Evolutionary conservation across 2,797 vertebrate genomes (phyloP).

Genomic region (Acanthiza pusilla): DNA sequence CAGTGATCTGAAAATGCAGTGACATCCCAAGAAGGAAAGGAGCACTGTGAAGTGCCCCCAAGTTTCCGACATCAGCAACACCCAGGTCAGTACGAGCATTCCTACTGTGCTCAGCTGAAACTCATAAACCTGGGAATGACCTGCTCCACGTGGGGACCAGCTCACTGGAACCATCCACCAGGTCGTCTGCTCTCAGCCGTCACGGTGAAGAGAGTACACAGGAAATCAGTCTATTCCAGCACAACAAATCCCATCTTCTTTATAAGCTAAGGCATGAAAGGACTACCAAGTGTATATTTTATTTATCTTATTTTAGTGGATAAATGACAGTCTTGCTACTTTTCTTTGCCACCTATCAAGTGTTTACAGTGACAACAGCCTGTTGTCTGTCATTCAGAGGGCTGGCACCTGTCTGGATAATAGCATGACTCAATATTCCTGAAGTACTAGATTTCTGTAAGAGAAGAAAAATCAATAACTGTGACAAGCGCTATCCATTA

Average conservation of each 20-base stretch:
- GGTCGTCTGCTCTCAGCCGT: background rate
- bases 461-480: slow-evolving; percentile 54
- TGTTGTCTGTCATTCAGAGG: slow-evolving; percentile 21
- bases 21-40: background rate
- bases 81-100: background rate
- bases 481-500: slow-evolving; percentile 49
- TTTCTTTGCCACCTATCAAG: background rate
- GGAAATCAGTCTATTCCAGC: background rate
- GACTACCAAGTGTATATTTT: slow-evolving; percentile 9
- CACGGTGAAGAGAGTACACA: background rate
- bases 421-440: slow-evolving; percentile 36
- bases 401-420: slow-evolving; percentile 30
- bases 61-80: background rate
- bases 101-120: background rate
- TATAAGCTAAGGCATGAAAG: slow-evolving; percentile 11
- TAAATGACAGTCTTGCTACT: background rate
- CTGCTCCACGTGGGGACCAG: background rate
- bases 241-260: background rate
- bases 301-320: slow-evolving; percentile 20
- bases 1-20: background rate
- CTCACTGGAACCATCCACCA: background rate
- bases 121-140: background rate
- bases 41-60: background rate
- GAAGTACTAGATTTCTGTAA: slow-evolving; percentile 38
- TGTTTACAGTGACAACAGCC: slow-evolving; percentile 16